Evolutionary conservation across 2,113 vertebrate genomes (phyloP), one percentile per base, ranked within the genome.

Genomic region (Lamprologus ornatipinnis): DNA sequence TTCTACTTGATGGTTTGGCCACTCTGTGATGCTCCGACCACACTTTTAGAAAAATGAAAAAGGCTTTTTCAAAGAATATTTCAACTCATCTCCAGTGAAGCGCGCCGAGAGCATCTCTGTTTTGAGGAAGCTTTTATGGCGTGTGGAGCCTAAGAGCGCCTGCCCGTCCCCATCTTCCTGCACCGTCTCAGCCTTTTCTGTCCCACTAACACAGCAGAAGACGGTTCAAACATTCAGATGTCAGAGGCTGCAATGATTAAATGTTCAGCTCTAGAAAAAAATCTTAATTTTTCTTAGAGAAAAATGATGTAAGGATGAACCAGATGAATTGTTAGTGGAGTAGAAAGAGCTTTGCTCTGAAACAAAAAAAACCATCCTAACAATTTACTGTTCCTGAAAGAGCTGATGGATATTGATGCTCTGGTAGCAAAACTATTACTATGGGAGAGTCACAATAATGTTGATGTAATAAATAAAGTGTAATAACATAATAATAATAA

Each of bases 21-120:
- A 68, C 81, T 88, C 82, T 63, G 26, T 78, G 82, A 84, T 11
- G 81, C 91, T 58, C 73, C 84, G 88, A 91, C 91, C 88, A 86
- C 93, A 81, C 93, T 94, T 93, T 93, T 33, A 88, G 87, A 87
- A 78, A 83, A 91, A 90, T 31, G 57, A 86, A 93, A 91, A 90
- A 86, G 85, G 68, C 65, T 89, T 94, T 92, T 92, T 91, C 26
- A 87, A 65, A 91, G 23, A 86, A 86, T 35, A 49, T 86, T 79
- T 47, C 49, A 54, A 55, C 85, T 89, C 53, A 68, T 91, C 85
- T 94, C 91, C 93, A 94, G 8, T 93, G 91, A 90, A 93, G 94
- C 93, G 90, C 1, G 31, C 9, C 7, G 65, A 92, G 81, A 94
- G 91, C 91, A 31, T 93, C 88, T 82, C 92, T 82, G 60, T 82